Base-by-base conservation (phyloP, 2,888 invertebrate genomes). In the Drosophila prolongata region DNA sequence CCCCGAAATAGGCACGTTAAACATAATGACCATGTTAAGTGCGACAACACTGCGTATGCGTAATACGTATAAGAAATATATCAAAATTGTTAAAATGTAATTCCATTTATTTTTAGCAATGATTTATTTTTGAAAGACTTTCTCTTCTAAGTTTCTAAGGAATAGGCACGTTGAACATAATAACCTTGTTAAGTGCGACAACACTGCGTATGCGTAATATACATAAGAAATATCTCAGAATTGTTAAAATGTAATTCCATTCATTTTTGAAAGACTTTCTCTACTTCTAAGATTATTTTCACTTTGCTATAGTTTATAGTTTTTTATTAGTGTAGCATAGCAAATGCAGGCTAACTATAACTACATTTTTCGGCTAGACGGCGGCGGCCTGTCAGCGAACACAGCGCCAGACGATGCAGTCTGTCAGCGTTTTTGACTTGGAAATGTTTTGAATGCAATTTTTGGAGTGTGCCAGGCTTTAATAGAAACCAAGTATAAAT, bases 401-500 rank as follows among this genome's bases (percentile, higher is more conserved):
- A 10, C 44, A 50, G 40, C 37, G 27, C 76, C 81, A 80, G 87
- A 78, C 80, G 76, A 59, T 53, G 76, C 70, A 60, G 71, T 46
- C 79, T 79, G 82, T 79, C 82, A 76, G 65, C 80, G 86, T 77
- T 71, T 71, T 86, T 87, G 80, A 77, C 87, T 75, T 77, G 56
- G 50, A 72, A 79, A 74, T 65, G 52, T 70, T 88, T 79, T 72
- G 57, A 76, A 80, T 82, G 81, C 83, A 79, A 82, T 74, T 74
- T 56, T 55, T 19, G 42, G 53, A 49, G 19, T 37, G 27, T 11
- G 40, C 67, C 79, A 14, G 66, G 56, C 55, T 68, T 69, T 69
- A 47, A 55, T n/a, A 14, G 8, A 50, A 49, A 19, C 27, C 14
- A 40, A 44, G 42, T 44, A 13, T n/a, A 44, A 65, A 67, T 74